Evolutionary conservation across 2,888 invertebrate genomes (phyloP).

Genomic region (Vanessa cardui): DNA sequence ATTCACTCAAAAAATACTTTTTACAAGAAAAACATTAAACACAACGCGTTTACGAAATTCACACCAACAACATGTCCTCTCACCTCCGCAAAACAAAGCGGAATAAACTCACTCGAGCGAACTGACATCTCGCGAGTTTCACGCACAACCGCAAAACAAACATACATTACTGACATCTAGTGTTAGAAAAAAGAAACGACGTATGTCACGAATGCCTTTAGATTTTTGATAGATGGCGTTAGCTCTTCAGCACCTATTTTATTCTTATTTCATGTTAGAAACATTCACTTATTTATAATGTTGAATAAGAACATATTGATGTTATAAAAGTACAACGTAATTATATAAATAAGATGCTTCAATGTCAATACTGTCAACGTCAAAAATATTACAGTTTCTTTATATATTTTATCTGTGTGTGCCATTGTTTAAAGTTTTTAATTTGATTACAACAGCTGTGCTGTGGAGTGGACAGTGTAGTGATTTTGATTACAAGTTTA

Average conservation of each 20-base stretch:
- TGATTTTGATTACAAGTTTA: conserved; percentile 16
- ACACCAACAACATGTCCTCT: conserved; percentile 63
- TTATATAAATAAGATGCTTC: not conserved
- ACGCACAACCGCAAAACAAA: conserved; percentile 54
- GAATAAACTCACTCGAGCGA: conserved; percentile 59
- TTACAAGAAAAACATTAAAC: conserved; percentile 73
- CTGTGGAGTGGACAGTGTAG: not conserved
- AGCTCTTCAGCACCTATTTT: not conserved
- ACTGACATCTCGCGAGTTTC: conserved; percentile 58
- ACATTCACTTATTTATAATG: too few species aligned
- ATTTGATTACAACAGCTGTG: conserved; percentile 31
- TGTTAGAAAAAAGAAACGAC: conserved; percentile 28
- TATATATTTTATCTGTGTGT: conserved; percentile 10
- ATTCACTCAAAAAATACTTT: conserved; percentile 69
- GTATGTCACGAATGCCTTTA: not conserved
- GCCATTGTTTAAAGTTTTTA: not conserved
- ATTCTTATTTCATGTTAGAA: not conserved
- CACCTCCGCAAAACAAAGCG: conserved; percentile 83
- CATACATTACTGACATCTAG: conserved; percentile 58
- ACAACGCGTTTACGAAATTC: conserved; percentile 56
- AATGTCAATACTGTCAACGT: not conserved
- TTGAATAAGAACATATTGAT: too few species aligned
- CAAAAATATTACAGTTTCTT: not conserved
- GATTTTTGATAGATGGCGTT: conserved; percentile 16
- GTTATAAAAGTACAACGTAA: too few species aligned